These are phyloP conservation scores for Chymomyza costata DNA, from an alignment of 1,140 invertebrate genomes.

Conservation along the genomic window DNA sequence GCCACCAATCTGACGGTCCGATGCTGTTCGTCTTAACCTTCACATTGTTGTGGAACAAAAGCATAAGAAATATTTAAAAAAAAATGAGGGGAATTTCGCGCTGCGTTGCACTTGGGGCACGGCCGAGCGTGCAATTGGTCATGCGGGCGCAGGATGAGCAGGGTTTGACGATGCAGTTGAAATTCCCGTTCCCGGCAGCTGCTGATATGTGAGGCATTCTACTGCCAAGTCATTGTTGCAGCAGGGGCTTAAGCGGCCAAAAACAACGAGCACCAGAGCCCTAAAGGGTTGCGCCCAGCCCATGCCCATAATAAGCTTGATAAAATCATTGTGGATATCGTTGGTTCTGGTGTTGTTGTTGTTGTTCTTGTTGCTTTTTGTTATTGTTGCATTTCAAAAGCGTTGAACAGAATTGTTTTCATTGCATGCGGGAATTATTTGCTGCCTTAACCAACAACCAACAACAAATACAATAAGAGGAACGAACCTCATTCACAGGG, in stretches of 20 bases:
- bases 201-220: slow-evolving; percentile 28
- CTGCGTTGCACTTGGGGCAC: slow-evolving; percentile 58
- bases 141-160: slow-evolving; percentile 20
- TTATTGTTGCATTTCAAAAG: slow-evolving; percentile 21
- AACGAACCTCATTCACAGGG: no score
- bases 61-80: slow-evolving; percentile 66
- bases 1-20: background rate
- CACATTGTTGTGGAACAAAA: slow-evolving; percentile 67
- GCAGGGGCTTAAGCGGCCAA: slow-evolving; percentile 18
- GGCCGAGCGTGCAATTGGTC: slow-evolving; percentile 6
- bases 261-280: slow-evolving; percentile 10
- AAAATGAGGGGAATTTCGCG: slow-evolving; percentile 67
- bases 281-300: slow-evolving; percentile 36
- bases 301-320: slow-evolving; percentile 59
- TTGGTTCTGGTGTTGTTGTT: no score
- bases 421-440: slow-evolving; percentile 61
- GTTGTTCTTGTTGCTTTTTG: no score
- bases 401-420: slow-evolving; percentile 48
- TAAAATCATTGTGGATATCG: slow-evolving; percentile 56
- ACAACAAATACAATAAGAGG: no score
- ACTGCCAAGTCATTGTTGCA: slow-evolving; percentile 22
- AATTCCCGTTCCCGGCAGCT: slow-evolving; percentile 10
- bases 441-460: slow-evolving; percentile 5
- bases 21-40: slow-evolving; percentile 34
- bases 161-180: slow-evolving; percentile 28